phyloP scores from a whole-genome alignment of 2,797 vertebrate species.

The Danio kyathit region DNA sequence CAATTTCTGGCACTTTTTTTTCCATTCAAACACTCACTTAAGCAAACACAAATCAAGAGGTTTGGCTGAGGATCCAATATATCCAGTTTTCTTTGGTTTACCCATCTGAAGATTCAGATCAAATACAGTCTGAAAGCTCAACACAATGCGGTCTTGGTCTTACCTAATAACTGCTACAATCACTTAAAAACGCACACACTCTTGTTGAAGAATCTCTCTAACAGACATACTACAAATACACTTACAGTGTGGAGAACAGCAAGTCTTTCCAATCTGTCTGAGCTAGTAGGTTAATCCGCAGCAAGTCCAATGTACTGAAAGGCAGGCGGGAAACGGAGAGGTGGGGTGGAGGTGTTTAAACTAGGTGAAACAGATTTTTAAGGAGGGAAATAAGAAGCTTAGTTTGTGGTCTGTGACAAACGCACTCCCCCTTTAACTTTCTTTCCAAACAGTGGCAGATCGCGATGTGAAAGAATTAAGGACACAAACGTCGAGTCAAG shows the following conservation, averaged over 20 bases:
- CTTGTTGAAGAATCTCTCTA: conserved; percentile 1
- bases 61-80: conserved; percentile 30
- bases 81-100: conserved; percentile 19
- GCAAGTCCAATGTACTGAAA: conserved; percentile 48
- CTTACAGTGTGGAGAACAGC: conserved; percentile 33
- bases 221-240: conserved; percentile 30
- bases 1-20: not conserved
- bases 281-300: conserved; percentile 63
- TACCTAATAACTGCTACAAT: conserved; percentile 39
- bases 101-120: conserved; percentile 3
- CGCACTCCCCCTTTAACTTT: conserved; percentile 17
- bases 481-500: not conserved
- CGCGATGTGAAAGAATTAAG: not conserved
- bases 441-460: conserved; percentile 29
- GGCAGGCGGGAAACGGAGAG: conserved; percentile 32
- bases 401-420: conserved; percentile 26
- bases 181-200: not conserved
- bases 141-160: conserved; percentile 23
- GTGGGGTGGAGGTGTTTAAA: conserved; percentile 44
- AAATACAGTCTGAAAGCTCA: conserved; percentile 17
- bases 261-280: conserved; percentile 59
- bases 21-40: conserved; percentile 11
- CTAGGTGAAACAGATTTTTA: conserved; percentile 57
- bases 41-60: conserved; percentile 18
- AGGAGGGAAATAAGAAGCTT: conserved; percentile 43